Evolutionary conservation across 2,113 vertebrate genomes (phyloP).

Genomic region (Cranoglanis bouderius): DNA sequence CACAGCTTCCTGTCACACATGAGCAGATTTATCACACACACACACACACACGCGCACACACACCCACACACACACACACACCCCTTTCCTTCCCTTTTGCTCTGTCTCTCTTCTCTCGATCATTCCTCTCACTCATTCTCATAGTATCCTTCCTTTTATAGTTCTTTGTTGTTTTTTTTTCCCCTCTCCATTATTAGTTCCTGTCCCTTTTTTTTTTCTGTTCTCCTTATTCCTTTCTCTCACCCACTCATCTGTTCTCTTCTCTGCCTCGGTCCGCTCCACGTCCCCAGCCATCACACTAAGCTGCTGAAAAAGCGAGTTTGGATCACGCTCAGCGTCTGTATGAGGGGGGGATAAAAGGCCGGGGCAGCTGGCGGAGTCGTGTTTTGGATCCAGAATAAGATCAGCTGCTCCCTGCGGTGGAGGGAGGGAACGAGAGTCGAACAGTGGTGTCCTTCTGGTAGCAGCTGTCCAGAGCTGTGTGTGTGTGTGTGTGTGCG

Average conservation of each 20-base stretch:
- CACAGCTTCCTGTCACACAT: not conserved
- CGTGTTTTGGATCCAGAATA: slow-evolving; percentile 22
- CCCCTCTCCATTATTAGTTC: not conserved
- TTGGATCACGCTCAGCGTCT: not conserved
- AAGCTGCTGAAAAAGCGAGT: slow-evolving; percentile 25
- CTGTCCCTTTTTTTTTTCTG: not conserved
- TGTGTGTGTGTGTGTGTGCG: slow-evolving; percentile 13
- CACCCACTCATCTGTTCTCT: slow-evolving; percentile 25
- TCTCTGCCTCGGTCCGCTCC: not conserved
- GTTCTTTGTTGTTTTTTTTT: not conserved
- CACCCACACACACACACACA: not conserved
- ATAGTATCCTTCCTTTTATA: slow-evolving; percentile 6
- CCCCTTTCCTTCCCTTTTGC: too few species aligned
- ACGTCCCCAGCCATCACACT: slow-evolving; percentile 5
- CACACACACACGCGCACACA: not conserved
- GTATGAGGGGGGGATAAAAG: not conserved
- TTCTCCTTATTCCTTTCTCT: not conserved
- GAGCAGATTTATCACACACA: not conserved
- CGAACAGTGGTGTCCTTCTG: slow-evolving; percentile 33
- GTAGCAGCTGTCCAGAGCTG: slow-evolving; percentile 17
- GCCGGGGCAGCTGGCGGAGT: slow-evolving; percentile 21
- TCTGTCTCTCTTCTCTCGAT: not conserved
- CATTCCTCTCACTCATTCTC: slow-evolving; percentile 10
- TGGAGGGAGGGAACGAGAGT: slow-evolving; percentile 7
- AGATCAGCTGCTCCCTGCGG: slow-evolving; percentile 17